Base-by-base conservation (phyloP, 2,888 invertebrate species). In the Drosophila quasianomalipes region DNA sequence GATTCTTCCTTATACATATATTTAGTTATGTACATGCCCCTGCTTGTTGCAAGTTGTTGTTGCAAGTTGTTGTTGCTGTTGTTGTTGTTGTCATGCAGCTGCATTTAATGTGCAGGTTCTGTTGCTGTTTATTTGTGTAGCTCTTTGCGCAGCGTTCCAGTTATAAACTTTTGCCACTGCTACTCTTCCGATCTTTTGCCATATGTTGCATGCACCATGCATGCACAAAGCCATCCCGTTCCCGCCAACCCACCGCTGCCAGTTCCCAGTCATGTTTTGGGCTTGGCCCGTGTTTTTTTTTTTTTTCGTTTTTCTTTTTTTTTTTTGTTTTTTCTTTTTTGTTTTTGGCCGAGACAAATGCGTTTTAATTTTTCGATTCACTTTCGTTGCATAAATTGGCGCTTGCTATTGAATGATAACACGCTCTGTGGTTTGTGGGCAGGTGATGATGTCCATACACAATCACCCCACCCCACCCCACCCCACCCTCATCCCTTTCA, bases 81-180 rank as follows among this genome's bases (percentile, higher is more conserved):
- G 62, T 28, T 70, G 70, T 53, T 64, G 58, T 59, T 41, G 37
- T 57, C 49, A 59, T 76, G 77, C 79, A 81, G 81, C 81, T 79
- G 79, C 81, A 79, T 64, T 74, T 68, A 66, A 81, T 79, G 74
- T 74, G 64, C 81, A 76, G 64, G 54, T 57, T 79, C 70, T 81
- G 78, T 65, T 67, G 37, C 51, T 69, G 76, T 82, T 81, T 74
- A 74, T 80, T 81, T 81, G 82, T 79, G 69, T 53, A 49, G 65
- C 57, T 19, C 28, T 47, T 53, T 30, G 51, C n/a, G 61, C 60
- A 12, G 57, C 58, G 78, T 74, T 81, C 70, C 69, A 81, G 78
- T 81, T 71, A 82, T 74, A 78, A 62, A 67, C 55, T 66, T 63
- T 49, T 61, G 35, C 53, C 44, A 26, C 55, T 58, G 47, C 33